Evolutionary conservation across 2,888 invertebrate genomes (phyloP), one percentile per base, ranked within the genome.

Genomic region (Tenthredo amoena): DNA sequence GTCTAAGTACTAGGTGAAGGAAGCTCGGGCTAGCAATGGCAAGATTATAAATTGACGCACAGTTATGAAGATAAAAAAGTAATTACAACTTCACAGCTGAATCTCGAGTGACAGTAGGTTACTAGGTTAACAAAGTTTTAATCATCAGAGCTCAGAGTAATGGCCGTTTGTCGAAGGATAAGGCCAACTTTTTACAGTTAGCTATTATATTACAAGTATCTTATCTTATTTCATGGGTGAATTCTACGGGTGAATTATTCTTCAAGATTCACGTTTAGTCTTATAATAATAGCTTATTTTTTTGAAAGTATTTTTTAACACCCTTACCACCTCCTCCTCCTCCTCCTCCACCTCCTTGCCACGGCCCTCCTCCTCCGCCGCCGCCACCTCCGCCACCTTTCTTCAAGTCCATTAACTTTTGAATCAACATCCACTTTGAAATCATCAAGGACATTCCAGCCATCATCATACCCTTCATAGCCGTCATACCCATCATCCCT

Each of bases 401-500:
- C n/a, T 89, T 79, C 34, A 87, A 62, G 40, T 43, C 90, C 91
- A 92, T 91, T 40, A 91, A 86, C 85, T 93, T 91, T 87, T 89
- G 89, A 79, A 91, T 89, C 21, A 93, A 82, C 93, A 93, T 94
- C 90, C 95, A 95, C 93, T 95, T 96, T 1, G 96, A 94, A 84
- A 96, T 90, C 94, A 96, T 94, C 87, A 96, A 94, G 0, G 95
- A 95, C 94, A 95, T 94, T 92, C 95, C 95, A 72, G 95, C 95
- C 91, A 96, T 95, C 93, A 96, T 94, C 95, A 95, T 95, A 18
- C 95, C 95, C 89, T 95, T 95, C 90, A 95, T 94, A 0, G 95
- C 94, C 94, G 95, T 94, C 94, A 96, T 94, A 37, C 95, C 95
- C 94, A 95, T 94, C 94, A 95, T 94, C 0, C 95, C 95, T 95